Evolutionary conservation across 2,797 vertebrate genomes (phyloP), one percentile per base, ranked within the genome.

Genomic region (Cichlasoma orientale): DNA sequence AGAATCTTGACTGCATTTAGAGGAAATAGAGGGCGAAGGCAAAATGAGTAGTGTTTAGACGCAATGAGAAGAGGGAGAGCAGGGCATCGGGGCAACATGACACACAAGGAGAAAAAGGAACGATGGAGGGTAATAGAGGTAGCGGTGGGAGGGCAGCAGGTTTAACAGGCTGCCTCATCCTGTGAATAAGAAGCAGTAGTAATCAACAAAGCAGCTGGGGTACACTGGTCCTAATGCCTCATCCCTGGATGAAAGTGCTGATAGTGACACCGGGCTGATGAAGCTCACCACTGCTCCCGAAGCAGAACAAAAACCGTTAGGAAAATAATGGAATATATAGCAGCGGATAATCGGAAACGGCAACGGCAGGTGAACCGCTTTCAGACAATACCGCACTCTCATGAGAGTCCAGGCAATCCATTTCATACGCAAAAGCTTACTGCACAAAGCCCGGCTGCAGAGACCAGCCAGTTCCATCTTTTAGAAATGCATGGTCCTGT

Each of bases 191-290:
- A 83, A 84, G 77, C 74, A 13, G 74, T 1, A 38, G 68, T 79
- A 88, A 88, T 84, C 31, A 66, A 79, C 69, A 21, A 50, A 75
- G 70, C 33, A 50, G 77, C 31, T 19, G 54, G 3, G 72, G 55
- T 53, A 10, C 57, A 69, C 78, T 75, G 78, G 83, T 83, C 75
- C 73, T 89, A 86, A 87, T 85, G 84, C 59, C 10, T 29, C 52
- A 63, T 83, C 87, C 72, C 84, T 54, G 27, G 27, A 74, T 82
- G 68, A 83, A 88, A 89, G 85, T 82, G 91, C 89, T 91, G 90
- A 94, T 88, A 87, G 87, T 87, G 83, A 92, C 79, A 79, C 70
- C 27, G n/a, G 72, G 74, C 80, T 90, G 87, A 92, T 90, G 80
- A 85, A 84, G 85, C 84, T 66, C 16, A 21, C 79, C 61, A 31